A percentile compares a stretch with the other conserved stretches of the same genome.
Conservation (phyloP, 2,113 vertebrate genomes). For the Laticauda laticaudata region DNA sequence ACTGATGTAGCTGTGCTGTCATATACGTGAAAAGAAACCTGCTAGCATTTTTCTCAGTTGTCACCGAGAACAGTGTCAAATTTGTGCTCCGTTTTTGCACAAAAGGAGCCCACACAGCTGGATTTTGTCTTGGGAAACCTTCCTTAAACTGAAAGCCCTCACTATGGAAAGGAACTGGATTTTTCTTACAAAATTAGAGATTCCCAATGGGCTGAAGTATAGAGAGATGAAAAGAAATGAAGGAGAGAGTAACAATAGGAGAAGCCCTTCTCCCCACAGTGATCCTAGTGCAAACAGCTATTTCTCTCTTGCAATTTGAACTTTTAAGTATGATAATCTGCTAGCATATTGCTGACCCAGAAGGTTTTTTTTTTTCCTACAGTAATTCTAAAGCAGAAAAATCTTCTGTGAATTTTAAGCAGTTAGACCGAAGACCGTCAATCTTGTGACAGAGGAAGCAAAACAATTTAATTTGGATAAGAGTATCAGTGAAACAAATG, state of each 20-base stretch:
- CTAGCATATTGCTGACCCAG: neutral
- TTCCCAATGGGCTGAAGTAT: neutral
- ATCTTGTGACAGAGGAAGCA: neutral
- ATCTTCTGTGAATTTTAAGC: neutral
- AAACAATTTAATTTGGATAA: neutral
- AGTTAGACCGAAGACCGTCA: neutral
- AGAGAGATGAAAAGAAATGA: neutral
- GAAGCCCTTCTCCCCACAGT: neutral
- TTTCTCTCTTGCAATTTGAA: neutral
- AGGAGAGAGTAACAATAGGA: no score
- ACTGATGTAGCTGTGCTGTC: conserved; percentile 68
- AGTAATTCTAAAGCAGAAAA: neutral
- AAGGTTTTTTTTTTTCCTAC: neutral
- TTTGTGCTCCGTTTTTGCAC: conserved; percentile 40
- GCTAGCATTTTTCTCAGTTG: conserved; percentile 62
- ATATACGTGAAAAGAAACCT: conserved; percentile 64
- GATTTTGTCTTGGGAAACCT: conserved; percentile 11
- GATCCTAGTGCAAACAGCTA: neutral
- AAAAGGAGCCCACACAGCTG: conserved; percentile 8
- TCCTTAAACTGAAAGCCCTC: conserved; percentile 12
- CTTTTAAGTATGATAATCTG: neutral
- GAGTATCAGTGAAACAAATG: neutral
- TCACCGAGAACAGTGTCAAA: conserved; percentile 57
- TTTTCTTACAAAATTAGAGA: conserved; percentile 3
- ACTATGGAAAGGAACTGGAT: conserved; percentile 9